These are phyloP conservation scores for Illadopsis cleaveri DNA, from an alignment of 2,113 vertebrate species.

Conservation along the genomic window DNA sequence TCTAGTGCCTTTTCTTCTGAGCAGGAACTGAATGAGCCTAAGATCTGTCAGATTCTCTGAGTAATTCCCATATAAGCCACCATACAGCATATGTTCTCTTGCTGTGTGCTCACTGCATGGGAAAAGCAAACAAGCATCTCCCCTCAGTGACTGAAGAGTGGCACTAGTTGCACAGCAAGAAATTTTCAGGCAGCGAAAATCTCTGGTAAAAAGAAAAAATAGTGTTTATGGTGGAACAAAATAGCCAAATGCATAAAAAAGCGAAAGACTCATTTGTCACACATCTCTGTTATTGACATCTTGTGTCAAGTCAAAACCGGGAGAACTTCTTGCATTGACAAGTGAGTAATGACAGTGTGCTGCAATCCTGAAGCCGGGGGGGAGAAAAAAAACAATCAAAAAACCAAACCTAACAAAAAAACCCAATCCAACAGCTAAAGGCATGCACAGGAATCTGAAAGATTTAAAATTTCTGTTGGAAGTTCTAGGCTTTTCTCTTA, in stretches of 20 bases:
- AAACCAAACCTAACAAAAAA: background rate
- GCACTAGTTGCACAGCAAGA: background rate
- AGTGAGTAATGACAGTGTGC: background rate
- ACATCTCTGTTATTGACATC: background rate
- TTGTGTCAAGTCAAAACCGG: background rate
- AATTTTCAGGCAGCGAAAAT: background rate
- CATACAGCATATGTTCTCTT: background rate
- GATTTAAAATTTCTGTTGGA: background rate
- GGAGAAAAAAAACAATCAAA: background rate
- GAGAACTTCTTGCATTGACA: background rate
- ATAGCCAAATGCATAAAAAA: background rate
- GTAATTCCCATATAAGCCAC: background rate
- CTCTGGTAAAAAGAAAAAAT: background rate
- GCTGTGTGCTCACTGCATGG: background rate
- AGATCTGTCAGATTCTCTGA: background rate
- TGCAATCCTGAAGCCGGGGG: background rate
- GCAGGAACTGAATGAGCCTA: background rate
- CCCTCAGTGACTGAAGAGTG: background rate
- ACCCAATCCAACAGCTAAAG: background rate
- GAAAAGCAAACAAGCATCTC: background rate
- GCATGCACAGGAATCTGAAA: background rate
- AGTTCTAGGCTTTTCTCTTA: background rate
- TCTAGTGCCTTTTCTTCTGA: background rate
- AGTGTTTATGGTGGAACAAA: background rate
- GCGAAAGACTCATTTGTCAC: background rate